Evolutionary conservation across 1,140 invertebrate species (phyloP).

Genomic region (Halyomorpha halys): DNA sequence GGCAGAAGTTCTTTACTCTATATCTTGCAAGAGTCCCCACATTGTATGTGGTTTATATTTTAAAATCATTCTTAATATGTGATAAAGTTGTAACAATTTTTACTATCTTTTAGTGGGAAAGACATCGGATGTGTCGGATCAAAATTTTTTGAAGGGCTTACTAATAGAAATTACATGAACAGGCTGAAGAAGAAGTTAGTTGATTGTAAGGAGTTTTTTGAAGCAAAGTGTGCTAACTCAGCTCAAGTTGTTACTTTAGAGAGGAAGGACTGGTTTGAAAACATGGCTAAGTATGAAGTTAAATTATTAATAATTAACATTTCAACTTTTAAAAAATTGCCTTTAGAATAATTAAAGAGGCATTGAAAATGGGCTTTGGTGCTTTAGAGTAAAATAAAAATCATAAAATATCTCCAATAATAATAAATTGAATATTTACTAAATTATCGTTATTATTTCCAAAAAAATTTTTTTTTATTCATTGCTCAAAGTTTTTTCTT

Average conservation of each 20-base stretch:
- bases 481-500: no score
- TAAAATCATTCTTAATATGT: not conserved
- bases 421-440: no score
- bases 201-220: conserved; percentile 52
- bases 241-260: conserved; percentile 23
- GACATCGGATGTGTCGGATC: conserved; percentile 54
- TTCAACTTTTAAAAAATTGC: no score
- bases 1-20: conserved; percentile 70
- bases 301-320: no score
- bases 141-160: conserved; percentile 64
- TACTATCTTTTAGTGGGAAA: conserved; percentile 33
- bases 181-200: conserved; percentile 59
- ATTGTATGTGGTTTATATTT: not conserved
- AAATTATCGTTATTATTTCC: no score
- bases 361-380: no score
- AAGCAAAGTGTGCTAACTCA: conserved; percentile 36
- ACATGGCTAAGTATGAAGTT: conserved; percentile 27
- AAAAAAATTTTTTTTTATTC: no score
- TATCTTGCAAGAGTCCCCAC: conserved; percentile 52
- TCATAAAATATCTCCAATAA: no score
- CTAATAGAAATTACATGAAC: conserved; percentile 58
- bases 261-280: conserved; percentile 24
- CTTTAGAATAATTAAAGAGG: no score
- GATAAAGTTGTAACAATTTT: not conserved
- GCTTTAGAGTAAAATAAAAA: no score